Evolutionary conservation across 2,888 invertebrate genomes (phyloP), one percentile per base, ranked within the genome.

Genomic region (Mactromeris polynyma): DNA sequence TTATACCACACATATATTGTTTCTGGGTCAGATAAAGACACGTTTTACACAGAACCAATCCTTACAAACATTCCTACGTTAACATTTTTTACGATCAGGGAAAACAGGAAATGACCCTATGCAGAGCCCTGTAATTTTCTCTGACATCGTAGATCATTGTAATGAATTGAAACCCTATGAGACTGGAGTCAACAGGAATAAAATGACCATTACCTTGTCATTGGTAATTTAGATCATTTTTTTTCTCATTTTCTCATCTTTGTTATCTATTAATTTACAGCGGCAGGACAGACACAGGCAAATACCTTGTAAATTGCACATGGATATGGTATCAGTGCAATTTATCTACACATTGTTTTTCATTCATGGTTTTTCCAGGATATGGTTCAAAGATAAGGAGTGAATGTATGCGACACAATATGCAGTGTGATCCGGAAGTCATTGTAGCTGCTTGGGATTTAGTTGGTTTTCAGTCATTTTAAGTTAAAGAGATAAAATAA

Each of bases 201-300:
- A 73, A 33, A 73, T 73, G 73, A 73, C 73, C 73, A 73, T 73
- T 73, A 73, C 36, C 33, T 14, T 73, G 73, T 73, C 73, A 73
- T 19, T 6, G 33, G 1, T 73, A 73, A 73, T 73, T 33, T 73
- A 73, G 33, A 36, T 73, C 7, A 73, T 11, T 36, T 73, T 36
- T 31, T 73, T 31, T 36, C 73, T 73, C 19, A 4, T 33, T 36
- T 73, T 36, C 31, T 33, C 33, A 19, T 26, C 14, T 19, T 73
- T 73, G 33, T 73, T 73, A 73, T 73, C 73, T 33, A 17, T 33
- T 33, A 14, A 73, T 4, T 73, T 73, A 73, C 19, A 19, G 33
- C 19, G 17, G 17, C 11, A 69, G 69, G 11, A 69, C 31, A 69
- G 31, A 6, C 14, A 33, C n/a, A 33, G 33, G 33, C 69, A 69